phyloP scores from a whole-genome alignment of 2,113 vertebrate genomes.

The Syngnathus floridae region DNA sequence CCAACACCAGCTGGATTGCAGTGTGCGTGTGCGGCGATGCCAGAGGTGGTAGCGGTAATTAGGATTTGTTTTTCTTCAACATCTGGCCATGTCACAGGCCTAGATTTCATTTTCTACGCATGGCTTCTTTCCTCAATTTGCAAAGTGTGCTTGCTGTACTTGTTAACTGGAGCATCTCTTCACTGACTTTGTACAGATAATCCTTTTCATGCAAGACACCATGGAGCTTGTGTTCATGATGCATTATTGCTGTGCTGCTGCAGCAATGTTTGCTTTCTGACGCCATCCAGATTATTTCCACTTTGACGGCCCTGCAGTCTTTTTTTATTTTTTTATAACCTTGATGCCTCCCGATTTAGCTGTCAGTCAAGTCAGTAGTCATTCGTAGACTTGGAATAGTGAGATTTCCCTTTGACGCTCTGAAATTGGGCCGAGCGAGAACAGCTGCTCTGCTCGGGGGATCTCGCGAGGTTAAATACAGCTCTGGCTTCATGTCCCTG shows the following conservation, averaged over 20 bases:
- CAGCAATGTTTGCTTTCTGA: not conserved
- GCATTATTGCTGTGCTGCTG: not conserved
- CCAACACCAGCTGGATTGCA: constrained; percentile 23
- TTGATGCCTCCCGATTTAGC: not conserved
- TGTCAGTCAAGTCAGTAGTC: not conserved
- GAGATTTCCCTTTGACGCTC: not conserved
- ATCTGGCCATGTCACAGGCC: constrained; percentile 38
- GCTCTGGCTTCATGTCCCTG: constrained; percentile 28
- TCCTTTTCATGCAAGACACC: not conserved
- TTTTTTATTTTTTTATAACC: not conserved
- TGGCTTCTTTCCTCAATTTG: constrained; percentile 9
- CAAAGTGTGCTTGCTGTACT: not conserved
- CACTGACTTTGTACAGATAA: not conserved
- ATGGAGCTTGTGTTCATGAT: not conserved
- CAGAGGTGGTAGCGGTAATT: constrained; percentile 33
- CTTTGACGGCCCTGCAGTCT: not conserved
- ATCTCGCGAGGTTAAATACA: constrained; percentile 53
- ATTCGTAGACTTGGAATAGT: not conserved
- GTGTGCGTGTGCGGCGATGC: not conserved
- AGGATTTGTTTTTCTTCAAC: constrained; percentile 40
- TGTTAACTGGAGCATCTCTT: not conserved
- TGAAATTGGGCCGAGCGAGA: not conserved
- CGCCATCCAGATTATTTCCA: not conserved
- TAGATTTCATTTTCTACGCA: constrained; percentile 16
- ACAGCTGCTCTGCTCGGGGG: constrained; percentile 18